Percentiles rank a stretch among this genome's conserved stretches.
Conservation (phyloP, 2,888 invertebrate genomes). For the Pseudeuparius sepicola region DNA sequence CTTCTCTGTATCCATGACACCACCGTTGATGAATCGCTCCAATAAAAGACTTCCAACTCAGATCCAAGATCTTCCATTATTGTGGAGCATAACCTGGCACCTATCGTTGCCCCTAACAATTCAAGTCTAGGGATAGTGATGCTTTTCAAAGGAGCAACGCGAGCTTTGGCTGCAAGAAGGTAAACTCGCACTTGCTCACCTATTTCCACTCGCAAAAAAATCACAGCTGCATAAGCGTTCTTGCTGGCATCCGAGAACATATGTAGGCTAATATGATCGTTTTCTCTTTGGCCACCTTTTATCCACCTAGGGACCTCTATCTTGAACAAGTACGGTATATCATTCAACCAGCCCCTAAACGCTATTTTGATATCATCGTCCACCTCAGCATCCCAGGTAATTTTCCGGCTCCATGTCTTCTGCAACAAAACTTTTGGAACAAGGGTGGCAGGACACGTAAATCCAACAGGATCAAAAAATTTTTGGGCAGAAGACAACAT, state of each 20-base stretch:
- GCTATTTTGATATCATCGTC: no score
- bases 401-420: slow-evolving; percentile 11
- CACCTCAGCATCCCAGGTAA: no score
- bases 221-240: slow-evolving; percentile 5
- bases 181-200: no score
- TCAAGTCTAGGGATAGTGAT: slow-evolving; percentile 19
- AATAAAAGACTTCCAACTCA: slow-evolving; percentile 16
- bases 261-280: no score
- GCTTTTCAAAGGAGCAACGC: no score
- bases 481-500: slow-evolving; percentile 17
- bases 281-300: no score
- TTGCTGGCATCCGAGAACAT: slow-evolving; percentile 17
- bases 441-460: slow-evolving; percentile 14
- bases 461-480: slow-evolving; percentile 16
- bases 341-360: slow-evolving; percentile 13
- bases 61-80: slow-evolving; percentile 8
- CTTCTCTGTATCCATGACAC: slow-evolving; percentile 26
- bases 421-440: slow-evolving; percentile 18
- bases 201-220: slow-evolving; percentile 6
- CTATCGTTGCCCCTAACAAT: slow-evolving; percentile 16
- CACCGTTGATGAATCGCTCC: no score
- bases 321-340: slow-evolving; percentile 13
- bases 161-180: no score
- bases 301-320: no score
- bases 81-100: slow-evolving; percentile 11